Conservation (phyloP, 1,140 invertebrate species). For the Chironomus tepperi region DNA sequence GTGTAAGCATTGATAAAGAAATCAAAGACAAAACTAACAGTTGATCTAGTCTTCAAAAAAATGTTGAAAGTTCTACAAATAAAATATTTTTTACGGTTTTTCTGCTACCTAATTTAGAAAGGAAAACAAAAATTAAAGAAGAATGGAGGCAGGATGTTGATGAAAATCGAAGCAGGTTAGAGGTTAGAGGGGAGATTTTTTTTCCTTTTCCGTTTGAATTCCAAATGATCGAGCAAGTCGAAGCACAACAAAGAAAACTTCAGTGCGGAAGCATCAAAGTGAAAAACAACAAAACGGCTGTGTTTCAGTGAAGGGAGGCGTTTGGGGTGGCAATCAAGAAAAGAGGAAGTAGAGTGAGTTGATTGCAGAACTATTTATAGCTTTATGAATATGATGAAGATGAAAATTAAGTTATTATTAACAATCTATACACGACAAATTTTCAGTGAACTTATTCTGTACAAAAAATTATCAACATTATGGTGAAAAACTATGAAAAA, state of each 20-base stretch:
- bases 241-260: background rate
- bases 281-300: background rate
- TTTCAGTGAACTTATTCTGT: background rate
- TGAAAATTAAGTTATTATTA: slow-evolving; percentile 1
- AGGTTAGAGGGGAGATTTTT: too few relatives aligned
- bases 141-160: too few relatives aligned
- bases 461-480: background rate
- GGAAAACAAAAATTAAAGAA: too few relatives aligned
- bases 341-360: background rate
- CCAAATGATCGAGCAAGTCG: background rate
- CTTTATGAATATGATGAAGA: background rate
- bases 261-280: background rate
- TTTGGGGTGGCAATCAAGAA: too few relatives aligned
- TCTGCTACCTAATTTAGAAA: too few relatives aligned
- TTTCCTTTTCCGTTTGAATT: background rate
- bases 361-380: background rate
- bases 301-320: too few relatives aligned
- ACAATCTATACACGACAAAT: background rate
- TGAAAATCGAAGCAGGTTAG: too few relatives aligned
- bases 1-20: too few relatives aligned
- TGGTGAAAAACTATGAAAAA: slow-evolving; percentile 8
- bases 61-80: too few relatives aligned
- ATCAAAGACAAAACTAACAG: too few relatives aligned
- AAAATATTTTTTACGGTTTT: too few relatives aligned
- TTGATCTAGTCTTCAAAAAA: too few relatives aligned